These are phyloP conservation scores for Corythucha ciliata DNA, from an alignment of 2,888 invertebrate genomes.

Conservation along the genomic window DNA sequence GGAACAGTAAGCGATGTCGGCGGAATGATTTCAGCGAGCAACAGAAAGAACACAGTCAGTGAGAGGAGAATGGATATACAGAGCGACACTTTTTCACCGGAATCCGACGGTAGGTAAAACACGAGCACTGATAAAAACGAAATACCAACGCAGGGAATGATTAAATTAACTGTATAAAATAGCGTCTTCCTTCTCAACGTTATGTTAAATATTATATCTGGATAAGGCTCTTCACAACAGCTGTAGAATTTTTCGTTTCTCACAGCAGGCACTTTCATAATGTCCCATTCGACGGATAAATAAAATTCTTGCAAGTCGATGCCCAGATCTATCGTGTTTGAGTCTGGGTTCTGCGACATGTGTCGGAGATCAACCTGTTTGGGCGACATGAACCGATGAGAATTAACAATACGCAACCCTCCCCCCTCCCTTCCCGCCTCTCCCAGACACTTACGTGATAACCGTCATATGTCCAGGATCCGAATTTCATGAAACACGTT, in stretches of 20 bases:
- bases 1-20: constrained; percentile 89
- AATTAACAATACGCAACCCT: too few relatives aligned
- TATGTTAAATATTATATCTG: constrained; percentile 96
- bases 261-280: constrained; percentile 82
- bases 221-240: constrained; percentile 93
- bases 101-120: constrained; percentile 95
- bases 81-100: constrained; percentile 92
- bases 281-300: constrained; percentile 98
- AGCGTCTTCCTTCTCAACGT: constrained; percentile 88
- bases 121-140: constrained; percentile 93
- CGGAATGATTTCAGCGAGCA: constrained; percentile 89
- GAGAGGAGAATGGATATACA: constrained; percentile 90
- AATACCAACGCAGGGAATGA: constrained; percentile 94
- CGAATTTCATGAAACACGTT: constrained; percentile 92
- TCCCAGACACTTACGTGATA: constrained; percentile 67
- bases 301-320: constrained; percentile 90
- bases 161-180: constrained; percentile 95
- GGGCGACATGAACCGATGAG: too few relatives aligned
- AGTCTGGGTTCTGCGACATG: constrained; percentile 75
- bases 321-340: constrained; percentile 78
- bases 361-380: constrained; percentile 88
- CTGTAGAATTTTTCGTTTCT: constrained; percentile 89
- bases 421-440: too few relatives aligned
- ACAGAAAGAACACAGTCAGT: constrained; percentile 85
- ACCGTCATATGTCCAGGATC: constrained; percentile 90